Base-by-base conservation (phyloP, 2,888 invertebrate species). In the Drosophila ustulata region DNA sequence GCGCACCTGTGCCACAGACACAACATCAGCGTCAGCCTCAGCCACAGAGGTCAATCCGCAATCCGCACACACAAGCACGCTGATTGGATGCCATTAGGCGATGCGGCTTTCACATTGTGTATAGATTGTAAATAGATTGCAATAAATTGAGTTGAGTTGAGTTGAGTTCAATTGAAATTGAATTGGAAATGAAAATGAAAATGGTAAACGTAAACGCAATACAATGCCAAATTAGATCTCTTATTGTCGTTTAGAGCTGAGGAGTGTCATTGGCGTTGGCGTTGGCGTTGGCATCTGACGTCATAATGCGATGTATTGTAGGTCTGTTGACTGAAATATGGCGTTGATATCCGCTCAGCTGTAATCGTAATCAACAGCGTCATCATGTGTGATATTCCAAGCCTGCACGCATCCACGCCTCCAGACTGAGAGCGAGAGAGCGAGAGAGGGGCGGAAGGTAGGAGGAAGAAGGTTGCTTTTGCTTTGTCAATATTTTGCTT, bases 211-310 rank as follows among this genome's bases (percentile, higher is more conserved):
- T 45, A 32, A 46, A 34, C 55, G 51, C 43, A 49, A 41, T 57
- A 83, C 79, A 82, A 86, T 77, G 71, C 45, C 58, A 81, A 82
- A 83, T 83, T 83, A 83, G 81, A 86, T 68, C 65, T 70, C 66
- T 47, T 66, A 80, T 85, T 75, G 66, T 74, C 51, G 39, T 25
- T 47, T 49, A 43, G 13, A 3, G 45, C 50, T 43, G 61, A 62
- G 78, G 78, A 66, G 75, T 79, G 67, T 37, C 58, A 23, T 25
- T 53, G 8, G 39, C 25, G 49, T 49, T 9, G 30, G 34, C 37
- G 43, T 11, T 32, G 43, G 25, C 64, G 28, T 56, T 64, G 63
- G 7, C 50, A 55, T 34, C 43, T 66, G 71, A 74, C 64, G 61
- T 72, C 71, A 78, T 18, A 58, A 25, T 28, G 25, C 11, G n/a